Base-by-base conservation (phyloP, 2,113 vertebrate genomes). In the Alouatta palliata region DNA sequence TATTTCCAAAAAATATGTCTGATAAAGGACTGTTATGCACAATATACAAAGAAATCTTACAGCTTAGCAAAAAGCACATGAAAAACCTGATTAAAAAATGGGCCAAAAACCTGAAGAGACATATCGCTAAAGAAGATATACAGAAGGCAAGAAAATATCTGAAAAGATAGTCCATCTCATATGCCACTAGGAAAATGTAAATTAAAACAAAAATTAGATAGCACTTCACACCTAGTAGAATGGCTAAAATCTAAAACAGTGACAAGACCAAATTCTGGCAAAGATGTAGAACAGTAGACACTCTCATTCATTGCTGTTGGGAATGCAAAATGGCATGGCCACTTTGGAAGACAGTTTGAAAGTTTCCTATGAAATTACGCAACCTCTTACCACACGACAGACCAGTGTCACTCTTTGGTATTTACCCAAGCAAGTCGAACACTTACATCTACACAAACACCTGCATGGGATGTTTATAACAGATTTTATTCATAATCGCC, bases 301-400 rank as follows among this genome's bases (percentile, higher is more conserved):
- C 58, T 35, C 37, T 16, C 37, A 10, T 2, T 6, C 13, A 8
- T 5, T 10, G 2, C 13, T 54, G 27, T 1, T 13, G 20, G 45
- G 5, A 20, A 19, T 5, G 32, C 1, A 32, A 47, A 27, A 25
- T 5, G 6, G 43, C 5, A 13, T 0, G 12, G 45, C 16, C 9
- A 19, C 52, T 23, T 27, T 37, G 61, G 35, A 83, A 64, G 87
- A 68, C 2, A 27, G 30, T 30, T 2, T 73, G 75, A 10, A 14
- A 75, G 52, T 47, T 61, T 64, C 30, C 20, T 13, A 40, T 14
- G 30, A 56, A 88, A 43, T 8, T 37, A 52, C 43, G 49, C 40
- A 35, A 30, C 0, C 17, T 43, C 66, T 43, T 12, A 49, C 25
- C 20, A 9, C 6, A 3, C 0, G 4, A 32, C 43, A 25, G 20